Evolutionary conservation across 2,888 invertebrate species (phyloP).

Genomic region (Ormyrus pomaceus): DNA sequence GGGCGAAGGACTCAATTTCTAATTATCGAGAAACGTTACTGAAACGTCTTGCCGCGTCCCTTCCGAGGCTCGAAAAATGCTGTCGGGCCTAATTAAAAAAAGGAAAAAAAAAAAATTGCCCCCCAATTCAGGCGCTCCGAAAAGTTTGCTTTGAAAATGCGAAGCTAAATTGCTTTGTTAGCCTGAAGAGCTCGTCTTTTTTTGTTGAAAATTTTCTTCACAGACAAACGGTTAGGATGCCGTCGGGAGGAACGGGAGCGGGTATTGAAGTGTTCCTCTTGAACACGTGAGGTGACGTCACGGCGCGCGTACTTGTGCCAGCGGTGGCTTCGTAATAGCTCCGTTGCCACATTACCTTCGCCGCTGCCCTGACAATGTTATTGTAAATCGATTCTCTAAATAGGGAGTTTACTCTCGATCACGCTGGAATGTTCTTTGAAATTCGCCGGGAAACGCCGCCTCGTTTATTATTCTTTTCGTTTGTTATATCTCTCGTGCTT

Average conservation of each 20-base stretch:
- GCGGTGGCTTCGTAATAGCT: constrained; percentile 42
- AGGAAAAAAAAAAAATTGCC: neutral
- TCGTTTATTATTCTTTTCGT: too few species aligned
- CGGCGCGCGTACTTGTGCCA: constrained; percentile 26
- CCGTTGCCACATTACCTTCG: constrained; percentile 41
- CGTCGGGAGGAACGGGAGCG: constrained; percentile 60
- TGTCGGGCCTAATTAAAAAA: neutral
- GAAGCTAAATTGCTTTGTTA: constrained; percentile 41
- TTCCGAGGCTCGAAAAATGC: too few species aligned
- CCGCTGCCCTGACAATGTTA: constrained; percentile 30
- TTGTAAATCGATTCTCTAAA: constrained; percentile 45
- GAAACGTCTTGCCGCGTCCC: too few species aligned
- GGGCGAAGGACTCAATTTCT: too few species aligned
- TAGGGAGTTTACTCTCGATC: neutral
- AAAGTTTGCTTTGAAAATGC: neutral
- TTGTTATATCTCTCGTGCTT: too few species aligned
- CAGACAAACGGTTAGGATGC: constrained; percentile 49
- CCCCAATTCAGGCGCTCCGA: neutral
- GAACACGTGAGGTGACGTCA: constrained; percentile 67
- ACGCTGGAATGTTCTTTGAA: neutral
- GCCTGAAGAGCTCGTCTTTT: constrained; percentile 19
- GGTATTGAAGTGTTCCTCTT: constrained; percentile 64
- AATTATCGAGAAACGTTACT: too few species aligned
- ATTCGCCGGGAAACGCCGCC: too few species aligned
- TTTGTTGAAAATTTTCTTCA: constrained; percentile 26